These are phyloP conservation scores for Chitala chitala DNA, from an alignment of 2,113 vertebrate species.

Conservation along the genomic window DNA sequence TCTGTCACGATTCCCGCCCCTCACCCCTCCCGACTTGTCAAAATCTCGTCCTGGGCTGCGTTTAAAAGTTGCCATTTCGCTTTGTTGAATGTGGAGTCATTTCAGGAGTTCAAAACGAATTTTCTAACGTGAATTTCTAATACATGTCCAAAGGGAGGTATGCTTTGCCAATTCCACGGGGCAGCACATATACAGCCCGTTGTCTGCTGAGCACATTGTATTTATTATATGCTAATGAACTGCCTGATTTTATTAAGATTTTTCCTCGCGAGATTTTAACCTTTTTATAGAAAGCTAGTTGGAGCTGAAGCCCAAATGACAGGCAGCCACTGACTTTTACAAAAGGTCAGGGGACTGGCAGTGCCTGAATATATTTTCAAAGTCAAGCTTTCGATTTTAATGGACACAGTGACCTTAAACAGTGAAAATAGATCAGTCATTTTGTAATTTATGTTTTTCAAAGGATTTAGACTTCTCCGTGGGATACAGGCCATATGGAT, in stretches of 20 bases:
- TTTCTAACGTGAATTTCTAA: not conserved
- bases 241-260: slow-evolving; percentile 47
- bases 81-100: slow-evolving; percentile 31
- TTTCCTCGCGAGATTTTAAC: slow-evolving; percentile 31
- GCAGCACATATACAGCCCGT: slow-evolving; percentile 8
- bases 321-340: slow-evolving; percentile 47
- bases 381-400: slow-evolving; percentile 59
- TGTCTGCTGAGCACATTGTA: not conserved
- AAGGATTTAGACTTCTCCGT: not conserved
- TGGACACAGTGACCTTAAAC: slow-evolving; percentile 67
- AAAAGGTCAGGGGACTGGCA: slow-evolving; percentile 55
- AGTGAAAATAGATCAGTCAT: slow-evolving; percentile 52
- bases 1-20: not conserved
- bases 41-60: not conserved
- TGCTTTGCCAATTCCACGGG: not conserved
- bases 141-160: not conserved
- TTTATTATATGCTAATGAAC: slow-evolving; percentile 44
- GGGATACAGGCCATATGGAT: not conserved
- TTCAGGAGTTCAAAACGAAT: not conserved
- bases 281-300: slow-evolving; percentile 36
- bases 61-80: slow-evolving; percentile 15
- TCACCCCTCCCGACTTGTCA: too few relatives aligned
- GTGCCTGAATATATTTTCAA: slow-evolving; percentile 43
- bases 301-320: slow-evolving; percentile 45
- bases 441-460: slow-evolving; percentile 19